Percentiles rank a stretch among this genome's conserved stretches.
Conservation (phyloP, 2,113 vertebrate species). For the Anguilla rostrata region DNA sequence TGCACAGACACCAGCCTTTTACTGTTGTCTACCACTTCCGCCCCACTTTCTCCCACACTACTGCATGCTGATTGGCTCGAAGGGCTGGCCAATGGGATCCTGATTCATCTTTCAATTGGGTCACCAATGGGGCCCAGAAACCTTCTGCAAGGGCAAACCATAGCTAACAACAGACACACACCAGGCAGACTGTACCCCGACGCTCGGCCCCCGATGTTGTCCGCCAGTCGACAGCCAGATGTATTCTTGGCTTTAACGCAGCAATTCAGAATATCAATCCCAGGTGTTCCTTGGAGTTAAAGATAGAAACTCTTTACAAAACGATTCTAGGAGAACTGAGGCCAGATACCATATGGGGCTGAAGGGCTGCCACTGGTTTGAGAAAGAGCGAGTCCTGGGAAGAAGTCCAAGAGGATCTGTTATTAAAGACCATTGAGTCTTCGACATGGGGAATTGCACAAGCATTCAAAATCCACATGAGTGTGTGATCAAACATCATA, state of each 20-base stretch:
- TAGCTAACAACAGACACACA: no score
- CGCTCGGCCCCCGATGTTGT: no score
- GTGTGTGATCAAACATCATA: constrained; percentile 3
- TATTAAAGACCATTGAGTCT: constrained; percentile 15
- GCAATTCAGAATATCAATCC: constrained; percentile 47
- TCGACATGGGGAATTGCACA: constrained; percentile 21
- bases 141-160: no score
- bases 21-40: no score
- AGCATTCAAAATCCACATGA: constrained; percentile 8
- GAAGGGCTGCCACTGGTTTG: constrained; percentile 39
- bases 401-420: constrained; percentile 25
- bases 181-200: no score
- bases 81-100: no score
- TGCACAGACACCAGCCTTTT: no score
- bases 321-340: constrained; percentile 45
- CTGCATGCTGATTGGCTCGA: no score
- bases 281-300: constrained; percentile 61
- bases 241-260: not conserved
- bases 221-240: no score
- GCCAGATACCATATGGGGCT: constrained; percentile 31
- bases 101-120: no score
- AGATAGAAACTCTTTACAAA: constrained; percentile 58
- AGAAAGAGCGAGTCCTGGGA: constrained; percentile 35
- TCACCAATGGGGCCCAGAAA: no score
- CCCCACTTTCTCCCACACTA: no score